phyloP scores from a whole-genome alignment of 2,113 vertebrate genomes.

The Salvelinus fontinalis region DNA sequence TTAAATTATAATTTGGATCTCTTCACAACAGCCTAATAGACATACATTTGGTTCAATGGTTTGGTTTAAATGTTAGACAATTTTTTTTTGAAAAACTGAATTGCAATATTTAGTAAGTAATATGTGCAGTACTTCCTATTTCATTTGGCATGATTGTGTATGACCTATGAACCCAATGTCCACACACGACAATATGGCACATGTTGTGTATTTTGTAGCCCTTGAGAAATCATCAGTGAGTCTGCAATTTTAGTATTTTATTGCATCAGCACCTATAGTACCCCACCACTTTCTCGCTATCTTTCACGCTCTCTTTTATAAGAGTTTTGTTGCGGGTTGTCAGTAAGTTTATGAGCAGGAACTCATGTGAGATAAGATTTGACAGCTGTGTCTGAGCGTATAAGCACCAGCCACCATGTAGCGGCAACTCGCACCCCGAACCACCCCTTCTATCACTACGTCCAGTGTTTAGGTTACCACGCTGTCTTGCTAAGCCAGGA shows the following conservation, averaged over 20 bases:
- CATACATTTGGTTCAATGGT: too few relatives aligned
- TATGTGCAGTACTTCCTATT: too few relatives aligned
- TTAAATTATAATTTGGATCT: slow-evolving; percentile 56
- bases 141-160: too few relatives aligned
- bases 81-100: too few relatives aligned
- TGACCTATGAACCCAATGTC: too few relatives aligned
- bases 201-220: not conserved
- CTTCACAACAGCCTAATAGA: slow-evolving; percentile 24
- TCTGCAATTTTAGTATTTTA: slow-evolving; percentile 36
- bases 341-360: slow-evolving; percentile 2
- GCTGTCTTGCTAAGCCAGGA: not conserved
- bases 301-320: too few relatives aligned
- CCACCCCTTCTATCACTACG: not conserved
- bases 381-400: slow-evolving; percentile 12
- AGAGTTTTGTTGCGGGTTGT: slow-evolving; percentile 1
- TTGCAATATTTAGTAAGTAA: too few relatives aligned
- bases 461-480: not conserved
- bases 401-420: not conserved
- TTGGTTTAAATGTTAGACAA: too few relatives aligned
- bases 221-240: slow-evolving; percentile 36
- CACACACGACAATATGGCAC: too few relatives aligned
- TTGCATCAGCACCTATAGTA: slow-evolving; percentile 26
- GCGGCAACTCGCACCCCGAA: not conserved
- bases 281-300: not conserved
- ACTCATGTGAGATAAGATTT: slow-evolving; percentile 5